Base-by-base conservation (phyloP, 2,797 vertebrate genomes). In the Lepus oiostolus region DNA sequence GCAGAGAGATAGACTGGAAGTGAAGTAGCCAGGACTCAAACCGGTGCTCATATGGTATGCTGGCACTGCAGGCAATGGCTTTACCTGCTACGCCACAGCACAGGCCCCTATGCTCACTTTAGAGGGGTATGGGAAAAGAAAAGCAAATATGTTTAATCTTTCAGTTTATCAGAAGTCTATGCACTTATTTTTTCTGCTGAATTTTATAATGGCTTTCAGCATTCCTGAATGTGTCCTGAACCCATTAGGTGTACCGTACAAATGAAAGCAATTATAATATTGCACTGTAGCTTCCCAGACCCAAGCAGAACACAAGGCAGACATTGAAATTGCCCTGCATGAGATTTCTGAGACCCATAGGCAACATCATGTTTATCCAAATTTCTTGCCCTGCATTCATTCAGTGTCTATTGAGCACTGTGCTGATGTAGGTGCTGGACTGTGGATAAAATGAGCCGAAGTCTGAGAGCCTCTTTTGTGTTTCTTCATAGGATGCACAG, bases 341-440 rank as follows among this genome's bases (percentile, higher is more conserved):
- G 35, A 75, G 80, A 80, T 47, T 85, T 81, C 74, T 68, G 50
- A 70, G 80, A 94, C 63, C 4, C 76, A 76, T 42, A 85, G 54
- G 11, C 32, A 22, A n/a, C 67, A 24, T 11, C 21, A 28, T 50
- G 47, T 71, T 85, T 86, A 63, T 50, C 67, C 35, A 62, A 35
- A 87, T 88, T 83, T 32, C 32, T 75, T 79, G n/a, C 47, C 62
- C 63, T 84, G 5, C 38, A 5, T 54, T 85, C 71, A 19, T 91
- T 79, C 60, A 50, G 35, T 80, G 75, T 38, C 28, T 26, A 28
- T 24, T 47, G 81, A 76, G 32, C 24, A 28, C 7, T 9, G 35
- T 3, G n/a, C 32, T 91, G 52, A 68, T 89, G 65, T 84, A 50
- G 7, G 76, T 83, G 13, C 17, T 58, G 32, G 50, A 4, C 30